Conservation (phyloP, 2,888 invertebrate species). For the Caenorhabditis sinica region DNA sequence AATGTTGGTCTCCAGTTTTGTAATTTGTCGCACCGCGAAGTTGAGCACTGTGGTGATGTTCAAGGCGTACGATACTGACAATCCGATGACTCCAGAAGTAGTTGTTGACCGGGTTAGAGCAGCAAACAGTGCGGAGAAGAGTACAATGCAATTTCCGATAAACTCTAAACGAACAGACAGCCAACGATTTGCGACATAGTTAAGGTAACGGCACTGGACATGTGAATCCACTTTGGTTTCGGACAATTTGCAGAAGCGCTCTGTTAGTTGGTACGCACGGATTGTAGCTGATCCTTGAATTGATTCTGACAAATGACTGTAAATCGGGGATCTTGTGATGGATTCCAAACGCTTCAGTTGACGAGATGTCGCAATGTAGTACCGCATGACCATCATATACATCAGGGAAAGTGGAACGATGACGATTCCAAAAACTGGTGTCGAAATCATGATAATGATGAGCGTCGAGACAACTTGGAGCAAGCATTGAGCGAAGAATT, state of each 20-base stretch:
- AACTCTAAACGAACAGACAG: constrained; percentile 95
- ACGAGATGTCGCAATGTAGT: constrained; percentile 95
- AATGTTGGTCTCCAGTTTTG: constrained; percentile 97
- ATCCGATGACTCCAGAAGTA: constrained; percentile 86
- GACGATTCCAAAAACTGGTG: constrained; percentile 81
- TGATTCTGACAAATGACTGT: constrained; percentile 83
- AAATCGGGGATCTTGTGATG: constrained; percentile 83
- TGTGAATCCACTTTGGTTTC: constrained; percentile 82
- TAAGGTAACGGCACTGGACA: constrained; percentile 82
- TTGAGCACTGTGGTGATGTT: constrained; percentile 94
- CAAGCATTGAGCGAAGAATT: constrained; percentile 82
- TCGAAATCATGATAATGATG: constrained; percentile 82
- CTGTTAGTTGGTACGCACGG: constrained; percentile 80
- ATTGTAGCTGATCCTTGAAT: constrained; percentile 82
- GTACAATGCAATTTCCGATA: constrained; percentile 95
- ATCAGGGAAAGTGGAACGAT: constrained; percentile 80
- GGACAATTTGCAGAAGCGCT: constrained; percentile 79
- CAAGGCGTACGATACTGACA: constrained; percentile 86
- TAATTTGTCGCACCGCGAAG: constrained; percentile 97
- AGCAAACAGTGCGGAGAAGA: constrained; percentile 95
- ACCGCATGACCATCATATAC: constrained; percentile 86
- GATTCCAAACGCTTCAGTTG: constrained; percentile 86
- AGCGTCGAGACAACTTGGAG: constrained; percentile 82
- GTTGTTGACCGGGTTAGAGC: constrained; percentile 87
- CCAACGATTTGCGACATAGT: constrained; percentile 87